Evolutionary conservation across 2,888 invertebrate species (phyloP), one percentile per base, ranked within the genome.

Genomic region (Agonum fuliginosum): DNA sequence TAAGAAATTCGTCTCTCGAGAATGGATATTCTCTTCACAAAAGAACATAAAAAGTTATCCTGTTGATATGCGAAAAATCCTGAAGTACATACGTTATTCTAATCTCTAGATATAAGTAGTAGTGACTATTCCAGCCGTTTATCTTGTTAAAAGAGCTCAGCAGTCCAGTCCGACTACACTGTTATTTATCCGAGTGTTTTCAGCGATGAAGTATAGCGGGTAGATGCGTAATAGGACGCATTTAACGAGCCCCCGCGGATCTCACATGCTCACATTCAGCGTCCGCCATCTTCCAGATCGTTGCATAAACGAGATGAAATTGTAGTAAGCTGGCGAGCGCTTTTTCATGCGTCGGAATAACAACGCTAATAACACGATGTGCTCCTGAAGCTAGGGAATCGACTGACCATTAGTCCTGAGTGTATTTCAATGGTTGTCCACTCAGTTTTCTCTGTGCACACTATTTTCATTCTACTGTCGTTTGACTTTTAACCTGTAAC

Each of bases 311-410:
- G 67, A 67, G 67, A 41, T 67, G 41, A 37, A 67, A 41, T 41
- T 20, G 67, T 43, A 12, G n/a, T 3, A 12, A n/a, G 4, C 58
- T 58, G 27, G 58, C 6, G 62, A 34, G 62, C 67, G 67, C 37
- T 67, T 67, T 67, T 67, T 67, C 67, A 67, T 67, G 41, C 67
- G 67, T 37, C 19, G 22, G 67, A 67, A 67, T 67, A 67, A 67
- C 67, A 67, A 67, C 67, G 67, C 67, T 67, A 67, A 67, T 67
- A 67, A 67, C 20, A 12, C n/a, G 54, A 22, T 54, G 20, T 22
- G 20, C 54, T 8, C 24, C 46, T 10, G 24, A 6, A 43, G 19
- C 22, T 1, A 1, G 22, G 4, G 24, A 20, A 46, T 46, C 54
- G 54, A 12, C 24, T 54, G 54, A 54, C 54, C 54, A 54, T 54